Evolutionary conservation across 2,113 vertebrate genomes (phyloP).

Genomic region (Brienomyrus brachyistius): DNA sequence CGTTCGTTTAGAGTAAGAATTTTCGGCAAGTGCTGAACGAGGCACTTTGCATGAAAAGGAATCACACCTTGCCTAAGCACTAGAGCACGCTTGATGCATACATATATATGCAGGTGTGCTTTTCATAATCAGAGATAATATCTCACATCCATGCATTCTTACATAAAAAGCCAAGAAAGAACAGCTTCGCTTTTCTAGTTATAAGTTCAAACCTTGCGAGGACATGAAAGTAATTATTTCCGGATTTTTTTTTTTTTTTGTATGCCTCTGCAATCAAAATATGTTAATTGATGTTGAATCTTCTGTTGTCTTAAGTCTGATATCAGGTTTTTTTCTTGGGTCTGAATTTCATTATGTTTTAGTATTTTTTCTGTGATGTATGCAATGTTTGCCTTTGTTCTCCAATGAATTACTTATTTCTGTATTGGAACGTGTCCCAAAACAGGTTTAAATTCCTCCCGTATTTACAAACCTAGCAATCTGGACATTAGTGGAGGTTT

Average conservation of each 20-base stretch:
- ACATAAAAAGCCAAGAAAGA: background rate
- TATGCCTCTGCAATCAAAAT: background rate
- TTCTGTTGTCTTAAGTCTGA: background rate
- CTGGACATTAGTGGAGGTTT: background rate
- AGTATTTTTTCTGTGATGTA: background rate
- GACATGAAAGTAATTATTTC: background rate
- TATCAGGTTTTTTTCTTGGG: background rate
- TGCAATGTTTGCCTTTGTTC: background rate
- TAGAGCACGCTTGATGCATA: background rate
- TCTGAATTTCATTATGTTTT: background rate
- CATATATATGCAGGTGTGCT: background rate
- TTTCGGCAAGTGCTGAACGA: background rate
- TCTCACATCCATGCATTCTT: background rate
- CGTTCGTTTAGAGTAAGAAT: background rate
- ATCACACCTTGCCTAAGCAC: constrained; percentile 1
- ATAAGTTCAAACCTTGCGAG: background rate
- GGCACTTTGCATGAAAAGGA: background rate
- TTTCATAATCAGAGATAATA: background rate
- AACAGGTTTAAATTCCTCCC: background rate
- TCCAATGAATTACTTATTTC: background rate
- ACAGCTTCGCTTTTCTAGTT: background rate
- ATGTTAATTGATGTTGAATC: background rate
- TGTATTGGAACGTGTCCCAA: background rate
- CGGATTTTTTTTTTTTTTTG: background rate
- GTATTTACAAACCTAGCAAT: background rate